Conservation (phyloP, 2,113 vertebrate genomes). For the Cercocebus atys region DNA sequence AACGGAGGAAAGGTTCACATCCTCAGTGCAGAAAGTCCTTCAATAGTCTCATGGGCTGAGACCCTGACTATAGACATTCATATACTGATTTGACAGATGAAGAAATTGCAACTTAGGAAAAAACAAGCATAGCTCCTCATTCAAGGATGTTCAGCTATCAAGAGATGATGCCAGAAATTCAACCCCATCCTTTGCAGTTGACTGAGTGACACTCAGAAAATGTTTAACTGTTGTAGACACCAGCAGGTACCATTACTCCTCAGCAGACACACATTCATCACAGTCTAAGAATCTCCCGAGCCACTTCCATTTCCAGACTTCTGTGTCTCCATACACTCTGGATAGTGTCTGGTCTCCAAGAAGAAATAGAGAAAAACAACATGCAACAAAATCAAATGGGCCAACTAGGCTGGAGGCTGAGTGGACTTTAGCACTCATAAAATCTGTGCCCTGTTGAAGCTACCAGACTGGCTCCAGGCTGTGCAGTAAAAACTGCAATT, state of each 20-base stretch:
- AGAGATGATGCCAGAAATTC: background rate
- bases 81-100: background rate
- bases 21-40: background rate
- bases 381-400: background rate
- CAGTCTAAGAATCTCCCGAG: background rate
- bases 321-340: background rate
- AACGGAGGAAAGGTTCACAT: background rate
- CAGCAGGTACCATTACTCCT: background rate
- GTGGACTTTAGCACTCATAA: background rate
- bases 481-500: background rate
- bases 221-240: rapidly evolving
- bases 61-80: background rate
- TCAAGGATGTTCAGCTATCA: background rate
- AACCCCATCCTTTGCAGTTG: background rate
- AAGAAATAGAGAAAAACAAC: background rate
- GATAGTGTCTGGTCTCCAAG: background rate
- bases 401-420: background rate
- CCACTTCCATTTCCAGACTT: background rate
- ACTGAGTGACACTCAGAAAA: background rate
- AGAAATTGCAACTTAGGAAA: background rate
- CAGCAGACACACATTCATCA: background rate
- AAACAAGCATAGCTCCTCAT: background rate
- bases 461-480: background rate
- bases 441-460: background rate
- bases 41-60: background rate